These are phyloP conservation scores for Yponomeuta plumbellus DNA, from an alignment of 2,888 invertebrate species.

Conservation along the genomic window DNA sequence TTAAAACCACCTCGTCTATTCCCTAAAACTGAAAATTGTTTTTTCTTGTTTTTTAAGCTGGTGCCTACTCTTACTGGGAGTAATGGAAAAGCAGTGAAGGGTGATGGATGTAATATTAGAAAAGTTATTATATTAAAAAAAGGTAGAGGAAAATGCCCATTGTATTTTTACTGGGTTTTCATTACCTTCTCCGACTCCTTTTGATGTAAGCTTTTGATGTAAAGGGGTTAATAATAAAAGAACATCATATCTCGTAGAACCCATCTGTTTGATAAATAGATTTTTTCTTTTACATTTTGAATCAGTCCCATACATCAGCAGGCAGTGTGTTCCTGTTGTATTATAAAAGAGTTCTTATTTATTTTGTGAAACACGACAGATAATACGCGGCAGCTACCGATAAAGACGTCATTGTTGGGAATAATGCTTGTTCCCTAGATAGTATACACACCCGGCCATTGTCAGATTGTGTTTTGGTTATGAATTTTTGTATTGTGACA, in stretches of 20 bases:
- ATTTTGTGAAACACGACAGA: slow-evolving; percentile 68
- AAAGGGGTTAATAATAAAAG: slow-evolving; percentile 64
- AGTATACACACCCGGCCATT: slow-evolving; percentile 50
- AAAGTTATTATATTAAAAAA: not conserved
- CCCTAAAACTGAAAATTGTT: not conserved
- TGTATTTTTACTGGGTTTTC: slow-evolving; percentile 1
- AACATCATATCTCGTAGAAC: slow-evolving; percentile 56
- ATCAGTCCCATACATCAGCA: slow-evolving; percentile 45
- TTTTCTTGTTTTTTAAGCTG: too few species aligned
- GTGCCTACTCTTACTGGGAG: not conserved
- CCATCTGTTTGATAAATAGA: slow-evolving; percentile 70
- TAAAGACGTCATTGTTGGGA: slow-evolving; percentile 60
- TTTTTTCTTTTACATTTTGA: slow-evolving; percentile 59
- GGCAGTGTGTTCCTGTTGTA: slow-evolving; percentile 56
- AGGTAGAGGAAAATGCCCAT: not conserved
- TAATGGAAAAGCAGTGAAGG: not conserved
- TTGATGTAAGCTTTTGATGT: slow-evolving; percentile 5
- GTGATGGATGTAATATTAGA: not conserved
- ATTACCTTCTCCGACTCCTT: not conserved
- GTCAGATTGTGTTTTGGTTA: slow-evolving; percentile 65
- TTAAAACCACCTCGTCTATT: not conserved
- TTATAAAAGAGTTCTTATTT: slow-evolving; percentile 67
- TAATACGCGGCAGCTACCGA: slow-evolving; percentile 68
- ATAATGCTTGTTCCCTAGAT: slow-evolving; percentile 59
- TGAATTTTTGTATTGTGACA: slow-evolving; percentile 70